phyloP scores from a whole-genome alignment of 35 echinoderm and acorn worm species.

The Ophioderma brevispina region DNA sequence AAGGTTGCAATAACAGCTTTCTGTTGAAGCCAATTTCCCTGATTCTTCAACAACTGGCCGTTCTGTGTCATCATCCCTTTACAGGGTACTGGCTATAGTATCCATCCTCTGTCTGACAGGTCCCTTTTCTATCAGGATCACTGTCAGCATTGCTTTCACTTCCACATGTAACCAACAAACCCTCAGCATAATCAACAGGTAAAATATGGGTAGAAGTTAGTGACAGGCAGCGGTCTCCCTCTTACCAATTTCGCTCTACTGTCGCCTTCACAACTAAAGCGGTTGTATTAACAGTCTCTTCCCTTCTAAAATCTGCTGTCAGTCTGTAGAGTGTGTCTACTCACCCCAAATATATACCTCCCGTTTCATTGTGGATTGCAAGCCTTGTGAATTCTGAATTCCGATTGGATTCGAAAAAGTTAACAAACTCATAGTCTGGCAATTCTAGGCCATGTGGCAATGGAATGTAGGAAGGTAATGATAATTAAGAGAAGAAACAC shows the following conservation, averaged over 20 bases:
- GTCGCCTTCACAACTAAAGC: no score
- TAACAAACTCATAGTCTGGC: not conserved
- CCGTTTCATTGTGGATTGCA: not conserved
- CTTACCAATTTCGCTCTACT: no score
- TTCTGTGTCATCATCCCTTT: not conserved
- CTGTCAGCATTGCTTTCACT: not conserved
- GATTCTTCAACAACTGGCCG: not conserved
- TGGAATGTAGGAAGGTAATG: not conserved
- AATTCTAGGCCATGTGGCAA: not conserved
- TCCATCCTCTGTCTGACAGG: not conserved
- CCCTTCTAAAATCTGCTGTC: not conserved
- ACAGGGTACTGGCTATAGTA: not conserved
- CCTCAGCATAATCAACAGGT: not conserved
- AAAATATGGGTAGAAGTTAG: conserved; percentile 24
- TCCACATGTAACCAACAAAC: conserved; percentile 18
- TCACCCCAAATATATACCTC: not conserved
- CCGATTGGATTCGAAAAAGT: not conserved
- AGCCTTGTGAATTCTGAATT: not conserved
- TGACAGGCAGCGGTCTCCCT: not conserved
- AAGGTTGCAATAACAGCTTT: conserved; percentile 12
- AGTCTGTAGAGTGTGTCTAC: not conserved
- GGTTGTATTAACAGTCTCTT: not conserved
- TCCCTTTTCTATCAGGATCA: not conserved
- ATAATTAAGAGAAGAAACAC: not conserved
- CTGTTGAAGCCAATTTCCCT: not conserved